Evolutionary conservation across 2,888 invertebrate species (phyloP).

Genomic region (Salticus scenicus): DNA sequence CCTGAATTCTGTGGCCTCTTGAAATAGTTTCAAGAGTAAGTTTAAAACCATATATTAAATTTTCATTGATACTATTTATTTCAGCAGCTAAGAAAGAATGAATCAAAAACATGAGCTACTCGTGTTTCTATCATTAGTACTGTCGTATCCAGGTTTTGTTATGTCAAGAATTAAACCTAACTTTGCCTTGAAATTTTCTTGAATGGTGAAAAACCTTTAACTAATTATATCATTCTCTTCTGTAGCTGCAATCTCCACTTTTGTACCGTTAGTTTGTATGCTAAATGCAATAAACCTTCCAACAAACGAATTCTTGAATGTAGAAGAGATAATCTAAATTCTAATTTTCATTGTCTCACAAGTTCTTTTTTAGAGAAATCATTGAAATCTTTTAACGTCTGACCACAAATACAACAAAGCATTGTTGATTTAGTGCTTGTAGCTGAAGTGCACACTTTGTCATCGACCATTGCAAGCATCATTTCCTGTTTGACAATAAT

Average conservation of each 20-base stretch:
- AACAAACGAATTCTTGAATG: constrained; percentile 30
- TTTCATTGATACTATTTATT: neutral
- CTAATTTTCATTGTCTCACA: too few species aligned
- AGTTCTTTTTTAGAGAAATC: too few species aligned
- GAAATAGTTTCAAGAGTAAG: constrained; percentile 1
- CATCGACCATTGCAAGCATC: constrained; percentile 40
- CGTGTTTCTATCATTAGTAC: constrained; percentile 46
- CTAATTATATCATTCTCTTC: neutral
- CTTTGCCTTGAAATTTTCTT: constrained; percentile 29
- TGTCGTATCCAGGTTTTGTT: constrained; percentile 33
- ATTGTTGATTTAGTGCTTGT: constrained; percentile 28
- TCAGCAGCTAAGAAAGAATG: neutral
- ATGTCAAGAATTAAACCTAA: constrained; percentile 36
- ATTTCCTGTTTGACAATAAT: neutral
- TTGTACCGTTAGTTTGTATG: constrained; percentile 26
- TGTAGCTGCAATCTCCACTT: constrained; percentile 24
- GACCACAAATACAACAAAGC: constrained; percentile 41
- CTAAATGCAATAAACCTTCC: constrained; percentile 20
- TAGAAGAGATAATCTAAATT: neutral
- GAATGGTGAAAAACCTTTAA: neutral
- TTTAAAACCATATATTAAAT: neutral
- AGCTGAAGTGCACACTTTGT: constrained; percentile 30
- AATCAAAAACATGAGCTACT: constrained; percentile 27
- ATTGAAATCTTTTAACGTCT: constrained; percentile 12
- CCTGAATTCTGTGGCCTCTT: constrained; percentile 20